Evolutionary conservation across 2,888 invertebrate genomes (phyloP).

Genomic region (Eueremaeus valkanovi): DNA sequence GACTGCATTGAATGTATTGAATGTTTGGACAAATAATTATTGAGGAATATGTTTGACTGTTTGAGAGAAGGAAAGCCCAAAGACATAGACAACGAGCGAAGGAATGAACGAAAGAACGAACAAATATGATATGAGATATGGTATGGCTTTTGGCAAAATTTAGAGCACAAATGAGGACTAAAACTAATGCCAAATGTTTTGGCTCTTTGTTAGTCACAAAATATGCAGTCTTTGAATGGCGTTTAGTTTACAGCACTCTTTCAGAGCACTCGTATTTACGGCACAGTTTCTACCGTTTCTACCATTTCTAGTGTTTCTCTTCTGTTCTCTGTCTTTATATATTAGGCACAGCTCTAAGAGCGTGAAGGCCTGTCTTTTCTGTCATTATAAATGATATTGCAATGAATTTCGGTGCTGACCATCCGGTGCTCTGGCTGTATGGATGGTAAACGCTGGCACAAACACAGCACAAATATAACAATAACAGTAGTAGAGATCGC

Average conservation of each 20-base stretch:
- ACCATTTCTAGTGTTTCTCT: too few relatives aligned
- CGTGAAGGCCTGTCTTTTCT: conserved; percentile 26
- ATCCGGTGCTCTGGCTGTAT: conserved; percentile 20
- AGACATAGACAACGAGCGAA: too few relatives aligned
- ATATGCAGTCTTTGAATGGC: not conserved
- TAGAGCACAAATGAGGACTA: not conserved
- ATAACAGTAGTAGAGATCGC: conserved; percentile 14
- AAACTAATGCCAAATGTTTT: conserved; percentile 25
- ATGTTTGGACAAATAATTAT: too few relatives aligned
- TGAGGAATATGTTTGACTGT: not conserved
- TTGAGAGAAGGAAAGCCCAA: too few relatives aligned
- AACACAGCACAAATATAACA: not conserved
- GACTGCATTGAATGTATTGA: too few relatives aligned
- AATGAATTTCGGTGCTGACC: conserved; percentile 12
- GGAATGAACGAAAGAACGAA: too few relatives aligned
- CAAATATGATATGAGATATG: not conserved
- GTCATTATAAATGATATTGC: conserved; percentile 15
- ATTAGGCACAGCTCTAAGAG: not conserved
- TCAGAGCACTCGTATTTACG: too few relatives aligned
- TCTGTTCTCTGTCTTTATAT: not conserved
- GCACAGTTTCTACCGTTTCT: not conserved
- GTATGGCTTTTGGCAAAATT: conserved; percentile 25
- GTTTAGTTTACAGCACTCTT: conserved; percentile 1
- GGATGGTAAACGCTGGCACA: too few relatives aligned
- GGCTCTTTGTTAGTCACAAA: conserved; percentile 14